Evolutionary conservation across 2,113 vertebrate species (phyloP), one percentile per base, ranked within the genome.

Genomic region (Engystomops pustulosus): DNA sequence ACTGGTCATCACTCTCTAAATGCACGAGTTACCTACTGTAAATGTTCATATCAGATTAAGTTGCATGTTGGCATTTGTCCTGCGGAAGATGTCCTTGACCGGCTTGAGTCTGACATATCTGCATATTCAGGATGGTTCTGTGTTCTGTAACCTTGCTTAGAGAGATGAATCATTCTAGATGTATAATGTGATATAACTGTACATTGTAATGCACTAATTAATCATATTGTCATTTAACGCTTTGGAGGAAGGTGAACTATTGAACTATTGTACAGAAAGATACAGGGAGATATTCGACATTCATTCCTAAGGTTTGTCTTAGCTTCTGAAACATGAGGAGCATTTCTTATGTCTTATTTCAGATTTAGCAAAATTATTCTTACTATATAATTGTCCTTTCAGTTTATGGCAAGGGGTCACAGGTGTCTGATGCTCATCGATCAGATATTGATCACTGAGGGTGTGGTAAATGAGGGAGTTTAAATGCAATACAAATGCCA

Each of bases 141-240:
- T 55, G 32, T 77, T 32, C 51, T 53, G 20, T 77, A 34, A 77
- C 74, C 74, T 55, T 77, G 74, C 74, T 77, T n/a, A 23, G 30
- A n/a, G 74, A 55, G 58, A 58, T 77, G 74, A 77, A 77, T 77
- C 74, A 77, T 77, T 77, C 74, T 58, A 55, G 74, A 77, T 55
- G 34, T 38, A 58, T 55, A 58, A 47, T 6, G 74, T 58, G 74
- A 77, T 77, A 77, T 55, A 53, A 77, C 49, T 58, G 49, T 32
- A 58, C 74, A 77, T 77, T 77, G 74, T 4, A 18, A 77, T 58
- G 49, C 49, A 55, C 74, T 77, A 55, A 77, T 77, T 77, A 77
- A 77, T 77, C 74, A 53, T 58, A 36, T 55, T 77, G 74, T 77
- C 74, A 77, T 55, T 77, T 77, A 77, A 77, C 74, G 3, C 27